Percentiles rank a stretch among this genome's conserved stretches.
Evolutionary conservation across 2,113 vertebrate species (phyloP).

Genomic region (Mormyrus iriodes): DNA sequence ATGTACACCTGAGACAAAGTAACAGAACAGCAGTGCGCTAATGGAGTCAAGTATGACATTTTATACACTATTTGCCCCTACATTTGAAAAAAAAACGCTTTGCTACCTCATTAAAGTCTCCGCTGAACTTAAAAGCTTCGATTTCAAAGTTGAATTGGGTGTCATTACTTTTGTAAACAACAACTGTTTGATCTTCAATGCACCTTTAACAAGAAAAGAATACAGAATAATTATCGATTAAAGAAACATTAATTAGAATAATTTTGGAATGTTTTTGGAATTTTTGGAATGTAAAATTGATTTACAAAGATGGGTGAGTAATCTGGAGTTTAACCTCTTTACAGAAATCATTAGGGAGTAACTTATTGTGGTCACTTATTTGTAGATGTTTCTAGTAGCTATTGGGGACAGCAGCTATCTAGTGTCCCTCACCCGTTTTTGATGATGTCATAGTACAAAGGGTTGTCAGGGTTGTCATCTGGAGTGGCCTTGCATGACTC

Average conservation of each 20-base stretch:
- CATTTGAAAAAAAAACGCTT: neutral
- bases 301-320: neutral
- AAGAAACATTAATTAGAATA: neutral
- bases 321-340: too few relatives aligned
- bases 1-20: conserved; percentile 42
- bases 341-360: neutral
- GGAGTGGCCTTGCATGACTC: conserved; percentile 65
- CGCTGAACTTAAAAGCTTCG: conserved; percentile 60
- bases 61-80: neutral
- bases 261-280: neutral
- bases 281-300: neutral
- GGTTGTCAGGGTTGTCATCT: conserved; percentile 46
- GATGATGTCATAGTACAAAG: conserved; percentile 52
- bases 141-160: conserved; percentile 51
- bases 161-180: conserved; percentile 2
- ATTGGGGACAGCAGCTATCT: neutral
- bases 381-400: neutral
- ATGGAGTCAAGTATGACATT: neutral
- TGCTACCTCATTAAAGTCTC: conserved; percentile 52
- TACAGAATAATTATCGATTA: neutral
- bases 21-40: too few relatives aligned
- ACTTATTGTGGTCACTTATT: neutral
- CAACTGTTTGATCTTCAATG: conserved; percentile 41
- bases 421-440: conserved; percentile 47
- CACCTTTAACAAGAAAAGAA: conserved; percentile 44